Evolutionary conservation across 2,113 vertebrate species (phyloP), one percentile per base, ranked within the genome.

Genomic region (Pituophis catenifer): DNA sequence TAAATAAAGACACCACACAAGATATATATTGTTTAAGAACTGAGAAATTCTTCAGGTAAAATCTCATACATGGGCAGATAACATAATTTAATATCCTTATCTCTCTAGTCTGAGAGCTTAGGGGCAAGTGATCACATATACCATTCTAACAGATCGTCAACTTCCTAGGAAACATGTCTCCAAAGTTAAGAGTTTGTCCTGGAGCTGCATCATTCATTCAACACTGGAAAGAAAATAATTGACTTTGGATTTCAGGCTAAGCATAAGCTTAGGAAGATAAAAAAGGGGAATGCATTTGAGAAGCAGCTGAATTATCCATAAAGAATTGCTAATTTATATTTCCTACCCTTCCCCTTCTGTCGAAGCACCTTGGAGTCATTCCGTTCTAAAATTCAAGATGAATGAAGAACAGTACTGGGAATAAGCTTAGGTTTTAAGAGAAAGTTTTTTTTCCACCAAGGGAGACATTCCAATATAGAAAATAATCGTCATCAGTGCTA

Each of bases 151-250:
- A 81, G 70, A 38, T 21, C 8, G 33, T 52, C 95, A 96, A 97
- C 91, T 94, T 97, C 96, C 93, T 95, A 94, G 94, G 24, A 62
- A 93, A 92, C 88, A 94, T 93, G 95, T 91, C 94, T 94, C 93
- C 59, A 91, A 93, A 92, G 33, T 33, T 94, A 93, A 48, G 21
- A 0, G 59, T 44, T 86, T 94, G 95, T 91, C 95, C 95, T 89
- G 87, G n/a, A 93, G 95, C 94, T 94, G 50, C 54, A 57, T 0
- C 93, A 65, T 88, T 93, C 89, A 95, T 95, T 94, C 94, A 92
- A 94, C 62, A 93, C 93, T 91, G 88, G 65, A 88, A 75, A 75
- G 70, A 6, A 75, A 38, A 81, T 81, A 81, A 38, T 38, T 81
- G 33, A 81, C 33, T 38, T 9, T 38, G 70, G n/a, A 33, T 81